A percentile compares a stretch with the other conserved stretches of the same genome.
phyloP scores from a whole-genome alignment of 2,113 vertebrate genomes.

The Pluvianellus socialis region DNA sequence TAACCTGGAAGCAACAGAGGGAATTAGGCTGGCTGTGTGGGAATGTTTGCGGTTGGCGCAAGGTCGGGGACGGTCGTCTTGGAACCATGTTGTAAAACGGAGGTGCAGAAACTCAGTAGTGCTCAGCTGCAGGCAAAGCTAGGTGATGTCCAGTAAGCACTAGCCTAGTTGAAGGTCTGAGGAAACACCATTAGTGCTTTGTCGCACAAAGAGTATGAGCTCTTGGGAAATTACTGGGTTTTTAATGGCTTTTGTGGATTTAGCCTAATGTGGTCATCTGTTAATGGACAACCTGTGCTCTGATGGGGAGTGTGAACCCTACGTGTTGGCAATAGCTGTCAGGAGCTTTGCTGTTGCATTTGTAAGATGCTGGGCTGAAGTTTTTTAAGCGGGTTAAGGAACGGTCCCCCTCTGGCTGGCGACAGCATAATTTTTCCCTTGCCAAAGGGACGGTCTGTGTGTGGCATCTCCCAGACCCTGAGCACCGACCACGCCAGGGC shows the following conservation, averaged over 20 bases:
- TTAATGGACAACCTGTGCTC: neutral
- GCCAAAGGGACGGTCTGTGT: neutral
- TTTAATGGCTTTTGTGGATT: neutral
- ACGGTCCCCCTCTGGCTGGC: rapidly evolving
- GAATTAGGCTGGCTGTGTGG: rapidly evolving
- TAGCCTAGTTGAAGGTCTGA: neutral
- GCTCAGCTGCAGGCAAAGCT: rapidly evolving
- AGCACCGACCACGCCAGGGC: neutral
- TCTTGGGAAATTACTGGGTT: neutral
- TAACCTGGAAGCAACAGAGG: constrained; percentile 42
- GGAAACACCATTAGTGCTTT: neutral
- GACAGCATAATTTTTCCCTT: neutral
- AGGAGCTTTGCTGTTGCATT: neutral
- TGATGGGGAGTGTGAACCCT: neutral
- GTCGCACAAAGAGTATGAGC: neutral
- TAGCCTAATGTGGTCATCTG: neutral
- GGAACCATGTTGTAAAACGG: rapidly evolving
- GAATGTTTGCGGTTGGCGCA: neutral
- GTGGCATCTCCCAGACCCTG: rapidly evolving
- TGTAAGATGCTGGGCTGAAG: neutral
- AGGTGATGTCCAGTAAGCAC: neutral
- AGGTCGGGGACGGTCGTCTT: rapidly evolving
- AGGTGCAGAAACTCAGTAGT: neutral
- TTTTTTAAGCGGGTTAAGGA: neutral
- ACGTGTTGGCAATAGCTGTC: neutral